Evolutionary conservation across 2,888 invertebrate genomes (phyloP).

Genomic region (Limenitis camilla): DNA sequence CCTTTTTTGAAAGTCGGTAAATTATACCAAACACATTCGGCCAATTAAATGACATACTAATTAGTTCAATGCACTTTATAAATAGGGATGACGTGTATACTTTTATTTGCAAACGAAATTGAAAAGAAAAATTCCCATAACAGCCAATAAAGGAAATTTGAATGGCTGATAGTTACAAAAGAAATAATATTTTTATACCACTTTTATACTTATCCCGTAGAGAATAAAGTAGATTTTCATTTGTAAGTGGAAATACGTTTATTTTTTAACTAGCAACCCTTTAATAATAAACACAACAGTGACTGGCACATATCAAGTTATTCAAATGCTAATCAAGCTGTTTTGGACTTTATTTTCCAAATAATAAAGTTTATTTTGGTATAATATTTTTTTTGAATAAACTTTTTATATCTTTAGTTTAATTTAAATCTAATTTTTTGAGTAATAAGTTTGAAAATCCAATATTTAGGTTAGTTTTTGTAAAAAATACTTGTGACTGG

Average conservation of each 20-base stretch:
- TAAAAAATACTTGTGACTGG: too few relatives aligned
- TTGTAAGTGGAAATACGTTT: slow-evolving; percentile 5
- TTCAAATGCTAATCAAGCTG: slow-evolving; percentile 1
- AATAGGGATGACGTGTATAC: slow-evolving; percentile 11
- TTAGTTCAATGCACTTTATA: slow-evolving; percentile 19
- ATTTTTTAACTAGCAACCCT: slow-evolving; percentile 25
- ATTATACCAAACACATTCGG: too few relatives aligned
- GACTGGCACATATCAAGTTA: slow-evolving; percentile 26
- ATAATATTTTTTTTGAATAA: too few relatives aligned
- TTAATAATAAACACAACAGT: slow-evolving; percentile 22
- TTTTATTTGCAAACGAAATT: slow-evolving; percentile 20
- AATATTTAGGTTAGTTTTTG: too few relatives aligned
- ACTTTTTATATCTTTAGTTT: too few relatives aligned
- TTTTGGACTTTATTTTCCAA: too few relatives aligned
- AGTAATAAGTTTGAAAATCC: too few relatives aligned
- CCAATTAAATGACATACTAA: not conserved
- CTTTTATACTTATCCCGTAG: not conserved
- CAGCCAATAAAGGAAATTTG: slow-evolving; percentile 18
- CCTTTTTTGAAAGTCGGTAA: too few relatives aligned
- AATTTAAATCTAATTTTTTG: too few relatives aligned
- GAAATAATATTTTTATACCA: not conserved
- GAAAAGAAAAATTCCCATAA: slow-evolving; percentile 20
- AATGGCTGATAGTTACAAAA: slow-evolving; percentile 17
- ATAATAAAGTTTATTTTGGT: too few relatives aligned
- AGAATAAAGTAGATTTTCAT: not conserved